Evolutionary conservation across 2,888 invertebrate genomes (phyloP).

Genomic region (Perizoma flavofasciatum): DNA sequence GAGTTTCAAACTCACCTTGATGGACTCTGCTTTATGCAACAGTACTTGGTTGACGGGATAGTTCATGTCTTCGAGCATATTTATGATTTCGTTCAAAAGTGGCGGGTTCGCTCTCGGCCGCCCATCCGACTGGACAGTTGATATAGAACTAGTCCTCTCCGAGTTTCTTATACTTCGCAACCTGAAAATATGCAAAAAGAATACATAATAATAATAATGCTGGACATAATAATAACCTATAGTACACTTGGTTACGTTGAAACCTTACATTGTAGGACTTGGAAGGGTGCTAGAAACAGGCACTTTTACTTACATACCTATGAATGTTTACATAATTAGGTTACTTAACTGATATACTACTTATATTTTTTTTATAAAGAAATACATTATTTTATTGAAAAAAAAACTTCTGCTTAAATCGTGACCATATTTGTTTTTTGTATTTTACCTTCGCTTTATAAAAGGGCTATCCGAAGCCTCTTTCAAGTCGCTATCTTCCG

Average conservation of each 20-base stretch:
- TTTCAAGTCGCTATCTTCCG: constrained; percentile 69
- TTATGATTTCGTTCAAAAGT: constrained; percentile 87
- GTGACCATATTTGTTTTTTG: no score
- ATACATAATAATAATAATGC: background rate
- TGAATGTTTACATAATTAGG: no score
- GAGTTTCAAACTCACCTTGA: constrained; percentile 57
- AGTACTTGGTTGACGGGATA: constrained; percentile 79
- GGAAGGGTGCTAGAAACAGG: no score
- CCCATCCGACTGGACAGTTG: constrained; percentile 66
- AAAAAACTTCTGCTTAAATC: no score
- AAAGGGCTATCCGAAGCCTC: constrained; percentile 68
- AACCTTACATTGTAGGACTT: no score
- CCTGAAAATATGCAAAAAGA: constrained; percentile 30
- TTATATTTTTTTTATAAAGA: no score
- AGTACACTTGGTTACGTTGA: no score
- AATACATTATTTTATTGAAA: no score
- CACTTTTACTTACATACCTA: no score
- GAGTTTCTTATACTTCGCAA: constrained; percentile 57
- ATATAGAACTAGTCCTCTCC: constrained; percentile 62
- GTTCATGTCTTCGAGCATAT: constrained; percentile 86
- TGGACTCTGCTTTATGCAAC: constrained; percentile 72
- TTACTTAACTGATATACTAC: no score
- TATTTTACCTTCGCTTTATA: constrained; percentile 43
- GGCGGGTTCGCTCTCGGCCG: constrained; percentile 86
- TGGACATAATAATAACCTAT: no score